Percentiles rank a stretch among this genome's conserved stretches.
phyloP scores from a whole-genome alignment of 1,140 invertebrate species.

The Elymnias hypermnestra region DNA sequence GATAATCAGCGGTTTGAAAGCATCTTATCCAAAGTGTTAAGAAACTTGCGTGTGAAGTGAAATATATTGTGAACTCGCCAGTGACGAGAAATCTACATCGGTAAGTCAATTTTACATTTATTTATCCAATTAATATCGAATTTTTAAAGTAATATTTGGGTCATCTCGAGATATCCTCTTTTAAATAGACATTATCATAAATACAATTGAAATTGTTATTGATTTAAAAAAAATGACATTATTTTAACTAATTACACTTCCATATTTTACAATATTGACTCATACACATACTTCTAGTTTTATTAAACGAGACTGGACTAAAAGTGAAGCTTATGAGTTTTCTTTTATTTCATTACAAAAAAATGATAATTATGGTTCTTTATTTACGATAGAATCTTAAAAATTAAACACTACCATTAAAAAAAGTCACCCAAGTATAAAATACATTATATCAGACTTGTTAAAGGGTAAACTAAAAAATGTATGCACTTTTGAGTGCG shows the following conservation, averaged over 20 bases:
- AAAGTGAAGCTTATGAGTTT: no score
- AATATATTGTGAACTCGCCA: neutral
- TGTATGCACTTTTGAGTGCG: neutral
- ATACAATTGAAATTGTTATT: no score
- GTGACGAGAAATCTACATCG: conserved; percentile 1
- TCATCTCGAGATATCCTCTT: neutral
- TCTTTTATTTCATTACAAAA: no score
- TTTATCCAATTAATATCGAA: neutral
- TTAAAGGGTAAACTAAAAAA: neutral
- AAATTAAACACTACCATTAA: no score
- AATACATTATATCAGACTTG: neutral
- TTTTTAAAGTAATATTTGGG: neutral
- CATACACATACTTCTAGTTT: no score
- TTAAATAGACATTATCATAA: no score
- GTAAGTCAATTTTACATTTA: neutral
- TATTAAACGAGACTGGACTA: no score
- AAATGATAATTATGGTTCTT: no score
- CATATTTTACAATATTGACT: no score
- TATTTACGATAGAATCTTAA: neutral
- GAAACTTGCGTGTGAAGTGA: conserved; percentile 1
- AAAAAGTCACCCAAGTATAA: no score
- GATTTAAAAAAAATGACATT: no score
- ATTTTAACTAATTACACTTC: no score
- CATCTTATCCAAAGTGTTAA: neutral
- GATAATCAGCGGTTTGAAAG: neutral